These are phyloP conservation scores for Cataglyphis hispanica DNA, from an alignment of 1,140 invertebrate genomes.

Conservation along the genomic window DNA sequence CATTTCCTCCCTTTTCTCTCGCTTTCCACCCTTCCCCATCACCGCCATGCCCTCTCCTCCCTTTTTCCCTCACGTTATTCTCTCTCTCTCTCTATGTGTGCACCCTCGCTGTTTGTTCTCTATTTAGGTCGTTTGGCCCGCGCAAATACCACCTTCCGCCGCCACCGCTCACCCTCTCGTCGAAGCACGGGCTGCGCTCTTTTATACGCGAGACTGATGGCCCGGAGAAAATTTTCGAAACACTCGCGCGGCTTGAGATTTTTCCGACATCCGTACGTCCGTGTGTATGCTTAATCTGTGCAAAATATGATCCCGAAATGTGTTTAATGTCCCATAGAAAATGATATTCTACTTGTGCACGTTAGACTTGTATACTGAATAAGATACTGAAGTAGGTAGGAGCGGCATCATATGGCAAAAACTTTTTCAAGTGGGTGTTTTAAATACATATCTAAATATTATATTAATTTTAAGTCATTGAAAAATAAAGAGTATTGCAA, in stretches of 20 bases:
- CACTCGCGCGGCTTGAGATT: conserved; percentile 46
- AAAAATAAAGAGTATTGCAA: neutral
- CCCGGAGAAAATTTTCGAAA: conserved; percentile 60
- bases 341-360: neutral
- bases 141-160: conserved; percentile 84
- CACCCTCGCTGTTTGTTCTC: conserved; percentile 83
- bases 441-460: neutral
- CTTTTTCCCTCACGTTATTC: conserved; percentile 50
- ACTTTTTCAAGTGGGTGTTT: neutral
- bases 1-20: conserved; percentile 85
- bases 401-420: neutral
- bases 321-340: conserved; percentile 38
- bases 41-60: conserved; percentile 46
- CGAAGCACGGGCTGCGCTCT: conserved; percentile 57
- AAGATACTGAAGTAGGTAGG: too few relatives aligned
- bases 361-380: conserved; percentile 11
- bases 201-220: conserved; percentile 59
- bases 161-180: conserved; percentile 59
- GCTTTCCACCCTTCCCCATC: conserved; percentile 43
- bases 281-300: conserved; percentile 32
- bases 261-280: conserved; percentile 1
- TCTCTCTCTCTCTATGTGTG: conserved; percentile 29
- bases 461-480: neutral
- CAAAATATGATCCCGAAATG: conserved; percentile 29
- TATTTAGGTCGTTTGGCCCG: conserved; percentile 86